Conservation (phyloP, 2,797 vertebrate species). For the Galaxias olidus region DNA sequence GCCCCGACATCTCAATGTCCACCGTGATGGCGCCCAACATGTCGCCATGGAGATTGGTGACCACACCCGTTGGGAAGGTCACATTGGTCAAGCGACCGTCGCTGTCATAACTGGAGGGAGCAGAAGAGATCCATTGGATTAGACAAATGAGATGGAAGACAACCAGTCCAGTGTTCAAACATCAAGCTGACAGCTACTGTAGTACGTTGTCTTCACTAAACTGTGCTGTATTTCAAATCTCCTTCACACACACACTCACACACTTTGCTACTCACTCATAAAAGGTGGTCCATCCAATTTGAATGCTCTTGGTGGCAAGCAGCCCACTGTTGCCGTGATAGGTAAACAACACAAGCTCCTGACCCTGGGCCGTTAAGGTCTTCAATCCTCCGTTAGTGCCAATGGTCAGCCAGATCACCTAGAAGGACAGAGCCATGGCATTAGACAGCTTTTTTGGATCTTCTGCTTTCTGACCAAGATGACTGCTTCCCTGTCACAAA, state of each 20-base stretch:
- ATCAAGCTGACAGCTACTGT: too few species aligned
- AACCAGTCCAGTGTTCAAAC: too few species aligned
- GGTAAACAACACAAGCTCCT: slow-evolving; percentile 93
- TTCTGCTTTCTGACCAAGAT: too few species aligned
- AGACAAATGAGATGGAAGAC: background rate
- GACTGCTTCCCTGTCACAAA: too few species aligned
- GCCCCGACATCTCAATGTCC: slow-evolving; percentile 93
- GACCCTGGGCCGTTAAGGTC: slow-evolving; percentile 92
- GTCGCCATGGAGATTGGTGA: slow-evolving; percentile 94
- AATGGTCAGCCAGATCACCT: slow-evolving; percentile 96
- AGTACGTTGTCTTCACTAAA: too few species aligned
- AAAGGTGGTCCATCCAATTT: slow-evolving; percentile 98
- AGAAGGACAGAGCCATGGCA: background rate
- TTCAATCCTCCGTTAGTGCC: slow-evolving; percentile 96
- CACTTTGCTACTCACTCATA: slow-evolving; percentile 99
- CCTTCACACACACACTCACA: slow-evolving; percentile 8
- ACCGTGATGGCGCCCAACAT: slow-evolving; percentile 96
- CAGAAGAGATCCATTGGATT: too few species aligned
- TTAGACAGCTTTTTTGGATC: too few species aligned
- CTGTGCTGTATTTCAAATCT: background rate
- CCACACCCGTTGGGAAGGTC: slow-evolving; percentile 95
- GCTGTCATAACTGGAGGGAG: slow-evolving; percentile 86
- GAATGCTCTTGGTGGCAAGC: slow-evolving; percentile 95
- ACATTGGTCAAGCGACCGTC: slow-evolving; percentile 97
- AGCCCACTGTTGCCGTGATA: slow-evolving; percentile 97